Evolutionary conservation across 2,113 vertebrate genomes (phyloP), one percentile per base, ranked within the genome.

Genomic region (Neogobius melanostomus): DNA sequence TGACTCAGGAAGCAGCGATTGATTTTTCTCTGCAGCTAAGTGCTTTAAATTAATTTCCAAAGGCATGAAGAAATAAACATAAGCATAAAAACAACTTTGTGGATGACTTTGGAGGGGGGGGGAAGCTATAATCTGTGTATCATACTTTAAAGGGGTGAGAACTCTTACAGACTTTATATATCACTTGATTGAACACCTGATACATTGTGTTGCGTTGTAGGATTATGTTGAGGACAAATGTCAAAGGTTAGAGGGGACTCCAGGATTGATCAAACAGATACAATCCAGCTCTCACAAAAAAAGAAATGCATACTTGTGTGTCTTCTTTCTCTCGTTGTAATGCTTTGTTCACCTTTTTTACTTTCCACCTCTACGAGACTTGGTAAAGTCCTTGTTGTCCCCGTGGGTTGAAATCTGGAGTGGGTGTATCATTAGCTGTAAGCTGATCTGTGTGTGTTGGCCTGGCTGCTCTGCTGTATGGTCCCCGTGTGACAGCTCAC

Each of bases 11-110:
- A 76, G 65, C 45, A 11, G 76, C 11, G 74, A 86, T 79, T 77
- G 82, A 85, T 90, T 45, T 84, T 91, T 74, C 85, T 90, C 85
- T 82, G 79, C 79, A 82, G 88, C 79, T 69, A 88, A 87, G 84
- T 73, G 47, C 70, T 67, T 82, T 48, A 83, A 90, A 90, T 89
- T 85, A 85, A 68, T 69, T 72, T 63, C 45, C 60, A 45, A 57
- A 75, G 57, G 15, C 53, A 8, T 4, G 57, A 75, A 50, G 80
- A 72, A 67, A 21, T 8, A 14, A 69, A 64, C 60, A 67, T 59
- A 61, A 66, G 8, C 60, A 43, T 50, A 67, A 76, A 62, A 72
- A 17, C 59, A 69, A 57, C 61, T 44, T 67, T 47, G 77, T 76
- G 68, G 74, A 78, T 72, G 65, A 81, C 84, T 73, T 86, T 78